Evolutionary conservation across 2,797 vertebrate genomes (phyloP), one percentile per base, ranked within the genome.

Genomic region (Synanceia verrucosa): DNA sequence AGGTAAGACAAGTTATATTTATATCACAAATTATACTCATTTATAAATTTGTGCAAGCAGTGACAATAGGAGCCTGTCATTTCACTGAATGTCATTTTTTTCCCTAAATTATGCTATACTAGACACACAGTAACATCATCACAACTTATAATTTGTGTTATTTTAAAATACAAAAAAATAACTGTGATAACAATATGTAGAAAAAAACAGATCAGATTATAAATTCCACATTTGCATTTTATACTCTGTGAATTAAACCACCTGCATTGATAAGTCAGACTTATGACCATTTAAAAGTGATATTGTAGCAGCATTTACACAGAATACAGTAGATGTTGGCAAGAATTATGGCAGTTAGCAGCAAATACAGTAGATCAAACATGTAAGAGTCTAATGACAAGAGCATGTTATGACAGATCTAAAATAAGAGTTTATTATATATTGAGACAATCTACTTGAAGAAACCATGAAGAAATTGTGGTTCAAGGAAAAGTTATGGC

Each of bases 1-100:
- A 73, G 89, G 90, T 92, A 85, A 82, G 88, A 56, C 1, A 47
- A 16, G 4, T n/a, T n/a, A n/a, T n/a, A n/a, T 46, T 78, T 61
- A 8, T 31, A 21, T 4, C 4, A 61, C 10, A 55, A 2, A 37
- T 56, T 61, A 26, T 37, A 5, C 56, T 9, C 48, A 5, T 21
- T 48, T 23, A 12, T 4, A 4, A 13, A 12, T 44, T 36, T 61
- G 9, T 33, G 4, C 7, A 4, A 33, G 14, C 33, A 46, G 31
- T 37, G 21, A 48, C 14, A 59, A 24, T 7, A 60, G 16, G 29
- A 28, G 46, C 4, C 16, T 56, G 4, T 51, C 6, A 34, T 44
- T 75, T 47, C 0, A 58, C 28, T 59, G 37, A 5, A 9, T 33
- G 1, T 18, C 14, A n/a, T 52, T 48, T 31, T 2, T 18, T 41